phyloP scores from a whole-genome alignment of 2,797 vertebrate species.

The Ptychobarbus kaznakovi region DNA sequence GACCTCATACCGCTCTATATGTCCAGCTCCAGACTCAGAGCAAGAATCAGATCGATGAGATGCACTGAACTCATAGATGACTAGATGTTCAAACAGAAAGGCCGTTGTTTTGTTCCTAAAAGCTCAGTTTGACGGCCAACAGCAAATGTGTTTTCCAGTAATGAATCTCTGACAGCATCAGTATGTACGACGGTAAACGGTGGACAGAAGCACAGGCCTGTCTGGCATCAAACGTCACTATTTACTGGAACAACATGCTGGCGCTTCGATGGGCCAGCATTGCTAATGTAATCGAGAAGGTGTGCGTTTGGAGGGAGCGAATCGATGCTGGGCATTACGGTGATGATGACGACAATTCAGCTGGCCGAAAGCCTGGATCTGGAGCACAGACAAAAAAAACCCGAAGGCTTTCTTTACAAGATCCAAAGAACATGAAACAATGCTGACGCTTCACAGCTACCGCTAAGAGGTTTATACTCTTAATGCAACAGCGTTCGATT shows the following conservation, averaged over 20 bases:
- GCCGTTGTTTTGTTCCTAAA: not conserved
- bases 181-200: not conserved
- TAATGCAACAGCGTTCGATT: not conserved
- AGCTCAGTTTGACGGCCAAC: not conserved
- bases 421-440: constrained; percentile 15
- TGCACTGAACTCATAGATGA: not conserved
- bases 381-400: constrained; percentile 3
- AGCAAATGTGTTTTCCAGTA: constrained; percentile 1
- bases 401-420: not conserved
- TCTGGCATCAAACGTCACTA: not conserved
- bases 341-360: not conserved
- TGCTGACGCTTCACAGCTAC: constrained; percentile 7
- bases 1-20: not conserved
- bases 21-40: not conserved
- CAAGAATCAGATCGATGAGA: not conserved
- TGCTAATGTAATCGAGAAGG: not conserved
- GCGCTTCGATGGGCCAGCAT: not conserved
- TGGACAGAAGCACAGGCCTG: not conserved
- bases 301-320: not conserved
- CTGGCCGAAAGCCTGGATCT: not conserved
- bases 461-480: not conserved
- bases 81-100: not conserved
- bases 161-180: not conserved
- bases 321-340: not conserved
- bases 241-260: constrained; percentile 29